Evolutionary conservation across 2,113 vertebrate species (phyloP).

Genomic region (Podarcis raffonei): DNA sequence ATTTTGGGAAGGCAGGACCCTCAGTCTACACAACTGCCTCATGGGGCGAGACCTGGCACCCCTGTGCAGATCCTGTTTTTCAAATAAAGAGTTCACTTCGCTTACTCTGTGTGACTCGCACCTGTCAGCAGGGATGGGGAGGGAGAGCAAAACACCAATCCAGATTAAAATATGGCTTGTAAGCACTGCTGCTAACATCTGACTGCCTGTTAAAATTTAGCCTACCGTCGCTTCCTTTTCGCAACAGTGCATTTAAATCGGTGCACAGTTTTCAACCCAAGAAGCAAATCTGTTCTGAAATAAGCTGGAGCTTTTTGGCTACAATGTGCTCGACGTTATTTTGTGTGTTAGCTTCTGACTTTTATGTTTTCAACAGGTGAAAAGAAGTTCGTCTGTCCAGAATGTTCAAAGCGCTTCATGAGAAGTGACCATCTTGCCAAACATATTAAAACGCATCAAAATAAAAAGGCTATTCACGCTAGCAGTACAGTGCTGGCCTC

Average conservation of each 20-base stretch:
- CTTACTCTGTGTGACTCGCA: no score
- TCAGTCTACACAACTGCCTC: no score
- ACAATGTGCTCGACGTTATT: background rate
- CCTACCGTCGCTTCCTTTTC: background rate
- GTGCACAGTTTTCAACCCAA: background rate
- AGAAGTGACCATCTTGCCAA: constrained; percentile 99
- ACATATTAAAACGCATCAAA: constrained; percentile 99
- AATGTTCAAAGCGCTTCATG: constrained; percentile 99
- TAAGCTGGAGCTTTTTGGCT: background rate
- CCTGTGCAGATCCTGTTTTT: no score
- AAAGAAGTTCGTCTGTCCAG: constrained; percentile 99
- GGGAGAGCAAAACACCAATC: background rate
- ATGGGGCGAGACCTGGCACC: no score
- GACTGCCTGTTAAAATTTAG: background rate
- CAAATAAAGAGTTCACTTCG: no score
- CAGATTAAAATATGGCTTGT: background rate
- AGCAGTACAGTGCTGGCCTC: constrained; percentile 90
- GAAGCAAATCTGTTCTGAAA: background rate
- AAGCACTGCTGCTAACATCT: background rate
- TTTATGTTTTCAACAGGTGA: constrained; percentile 82
- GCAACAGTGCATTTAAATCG: background rate
- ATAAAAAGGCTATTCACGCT: constrained; percentile 97
- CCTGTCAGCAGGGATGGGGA: no score
- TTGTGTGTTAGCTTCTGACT: background rate
- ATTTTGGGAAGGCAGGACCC: no score